These are phyloP conservation scores for Bombylius discolor DNA, from an alignment of 2,888 invertebrate genomes.

Conservation along the genomic window DNA sequence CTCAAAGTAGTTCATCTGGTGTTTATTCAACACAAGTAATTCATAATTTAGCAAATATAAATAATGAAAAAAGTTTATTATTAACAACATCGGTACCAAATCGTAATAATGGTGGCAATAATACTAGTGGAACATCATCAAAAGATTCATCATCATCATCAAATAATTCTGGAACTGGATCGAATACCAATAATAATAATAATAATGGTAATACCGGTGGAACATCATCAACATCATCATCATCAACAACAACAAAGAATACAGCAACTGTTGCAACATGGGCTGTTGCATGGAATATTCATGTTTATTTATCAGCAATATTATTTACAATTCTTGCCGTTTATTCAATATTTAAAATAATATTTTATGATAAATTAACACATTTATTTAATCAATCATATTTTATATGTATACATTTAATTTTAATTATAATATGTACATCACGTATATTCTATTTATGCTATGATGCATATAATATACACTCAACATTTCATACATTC, in stretches of 20 bases:
- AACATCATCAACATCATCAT: constrained; percentile 5
- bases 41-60: constrained; percentile 47
- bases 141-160: neutral
- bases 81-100: constrained; percentile 17
- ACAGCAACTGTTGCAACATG: constrained; percentile 41
- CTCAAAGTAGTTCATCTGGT: constrained; percentile 17
- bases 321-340: constrained; percentile 73
- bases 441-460: constrained; percentile 76
- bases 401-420: constrained; percentile 71
- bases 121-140: neutral
- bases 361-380: constrained; percentile 73
- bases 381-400: constrained; percentile 79
- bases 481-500: constrained; percentile 60
- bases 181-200: neutral
- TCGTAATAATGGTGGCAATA: neutral
- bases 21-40: constrained; percentile 43
- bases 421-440: constrained; percentile 69
- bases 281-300: constrained; percentile 83
- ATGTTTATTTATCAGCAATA: constrained; percentile 75
- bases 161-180: neutral
- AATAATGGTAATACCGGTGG: neutral
- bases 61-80: constrained; percentile 33
- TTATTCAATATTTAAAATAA: constrained; percentile 73
- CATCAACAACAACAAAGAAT: constrained; percentile 15
- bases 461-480: constrained; percentile 86